A percentile compares a stretch with the other conserved stretches of the same genome.
These are phyloP conservation scores for Uria lomvia DNA, from an alignment of 2,113 vertebrate genomes.

Conservation along the genomic window DNA sequence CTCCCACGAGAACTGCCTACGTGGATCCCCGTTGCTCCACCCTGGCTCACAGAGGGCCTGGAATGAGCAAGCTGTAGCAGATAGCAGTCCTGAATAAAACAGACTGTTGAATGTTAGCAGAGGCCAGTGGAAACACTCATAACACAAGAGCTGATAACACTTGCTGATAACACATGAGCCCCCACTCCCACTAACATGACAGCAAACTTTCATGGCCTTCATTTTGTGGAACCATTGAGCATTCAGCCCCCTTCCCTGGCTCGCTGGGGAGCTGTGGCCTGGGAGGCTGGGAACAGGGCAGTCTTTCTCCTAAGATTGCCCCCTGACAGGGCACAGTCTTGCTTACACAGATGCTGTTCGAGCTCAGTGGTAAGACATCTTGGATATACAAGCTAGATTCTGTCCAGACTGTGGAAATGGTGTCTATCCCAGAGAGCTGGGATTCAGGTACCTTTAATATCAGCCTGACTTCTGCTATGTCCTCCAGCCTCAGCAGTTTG, in stretches of 20 bases:
- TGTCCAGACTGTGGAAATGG: not conserved
- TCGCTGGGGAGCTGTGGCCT: not conserved
- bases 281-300: not conserved
- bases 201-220: not conserved
- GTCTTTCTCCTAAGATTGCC: not conserved
- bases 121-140: not conserved
- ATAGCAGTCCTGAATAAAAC: not conserved
- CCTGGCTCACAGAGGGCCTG: not conserved
- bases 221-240: not conserved
- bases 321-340: not conserved
- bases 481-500: not conserved
- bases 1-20: not conserved
- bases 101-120: not conserved
- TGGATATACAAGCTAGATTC: not conserved
- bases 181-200: not conserved
- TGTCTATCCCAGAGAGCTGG: not conserved
- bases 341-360: accelerated
- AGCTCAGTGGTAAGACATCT: not conserved
- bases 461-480: not conserved
- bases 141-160: not conserved
- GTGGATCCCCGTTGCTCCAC: not conserved
- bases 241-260: not conserved
- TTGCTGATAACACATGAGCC: not conserved
- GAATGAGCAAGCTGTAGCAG: not conserved
- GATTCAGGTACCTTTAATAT: not conserved